A percentile compares a stretch with the other conserved stretches of the same genome.
These are phyloP conservation scores for Philopotamus ludificatus DNA, from an alignment of 1,140 invertebrate species.

Conservation along the genomic window DNA sequence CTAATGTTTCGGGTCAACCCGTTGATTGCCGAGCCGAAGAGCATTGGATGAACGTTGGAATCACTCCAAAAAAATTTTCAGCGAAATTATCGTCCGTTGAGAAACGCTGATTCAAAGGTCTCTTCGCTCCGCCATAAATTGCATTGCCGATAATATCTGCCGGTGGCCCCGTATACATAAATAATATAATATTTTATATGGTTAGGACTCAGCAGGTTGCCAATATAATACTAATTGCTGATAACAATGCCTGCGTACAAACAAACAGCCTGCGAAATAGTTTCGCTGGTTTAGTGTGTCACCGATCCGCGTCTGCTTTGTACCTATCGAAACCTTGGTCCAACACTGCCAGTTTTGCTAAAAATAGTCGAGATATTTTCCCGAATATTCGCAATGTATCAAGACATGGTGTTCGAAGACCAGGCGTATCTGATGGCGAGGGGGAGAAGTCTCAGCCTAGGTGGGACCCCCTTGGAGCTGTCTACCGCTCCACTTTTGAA, in stretches of 20 bases:
- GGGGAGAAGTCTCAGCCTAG: conserved; percentile 29
- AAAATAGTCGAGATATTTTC: background rate
- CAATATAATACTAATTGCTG: conserved; percentile 40
- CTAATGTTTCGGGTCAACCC: no score
- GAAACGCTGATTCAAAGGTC: no score
- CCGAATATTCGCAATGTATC: background rate
- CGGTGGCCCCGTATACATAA: background rate
- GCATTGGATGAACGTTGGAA: no score
- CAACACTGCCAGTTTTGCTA: background rate
- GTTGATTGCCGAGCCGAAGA: no score
- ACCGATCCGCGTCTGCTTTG: background rate
- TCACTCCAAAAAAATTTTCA: no score
- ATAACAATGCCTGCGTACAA: conserved; percentile 32
- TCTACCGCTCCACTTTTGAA: background rate
- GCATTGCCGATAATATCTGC: background rate
- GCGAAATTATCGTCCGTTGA: no score
- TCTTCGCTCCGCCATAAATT: background rate
- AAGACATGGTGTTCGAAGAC: background rate
- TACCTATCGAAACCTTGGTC: background rate
- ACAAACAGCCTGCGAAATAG: background rate
- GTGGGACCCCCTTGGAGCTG: conserved; percentile 9
- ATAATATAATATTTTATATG: conserved; percentile 5
- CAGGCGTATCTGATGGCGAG: conserved; percentile 12
- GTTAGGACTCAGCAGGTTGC: conserved; percentile 24
- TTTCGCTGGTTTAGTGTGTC: background rate